Evolutionary conservation across 2,888 invertebrate species (phyloP).

Genomic region (Kryphioiulus occultus): DNA sequence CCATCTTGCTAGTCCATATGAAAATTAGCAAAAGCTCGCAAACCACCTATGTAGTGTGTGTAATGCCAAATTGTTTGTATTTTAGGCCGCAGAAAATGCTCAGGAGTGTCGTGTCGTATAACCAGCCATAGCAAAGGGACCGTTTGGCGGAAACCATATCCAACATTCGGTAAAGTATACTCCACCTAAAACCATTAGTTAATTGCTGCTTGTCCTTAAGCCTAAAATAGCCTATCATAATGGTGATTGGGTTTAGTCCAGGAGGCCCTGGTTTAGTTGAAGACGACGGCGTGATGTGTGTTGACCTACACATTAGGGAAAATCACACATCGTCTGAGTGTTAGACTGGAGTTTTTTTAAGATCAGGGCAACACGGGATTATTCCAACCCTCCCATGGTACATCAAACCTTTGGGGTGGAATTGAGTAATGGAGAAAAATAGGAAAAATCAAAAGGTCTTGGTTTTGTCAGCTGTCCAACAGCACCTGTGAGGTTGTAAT

Average conservation of each 20-base stretch:
- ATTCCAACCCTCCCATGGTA: neutral
- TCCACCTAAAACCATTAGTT: neutral
- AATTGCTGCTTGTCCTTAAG: neutral
- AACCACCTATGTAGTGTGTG: neutral
- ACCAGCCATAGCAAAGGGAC: neutral
- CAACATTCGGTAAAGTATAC: neutral
- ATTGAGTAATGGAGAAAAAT: neutral
- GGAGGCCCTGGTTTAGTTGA: too few relatives aligned
- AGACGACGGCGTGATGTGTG: neutral
- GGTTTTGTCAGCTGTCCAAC: neutral
- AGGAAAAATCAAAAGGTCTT: neutral
- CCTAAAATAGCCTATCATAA: neutral
- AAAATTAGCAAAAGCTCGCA: neutral
- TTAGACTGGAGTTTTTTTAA: neutral
- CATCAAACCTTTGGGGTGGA: neutral
- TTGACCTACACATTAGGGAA: neutral
- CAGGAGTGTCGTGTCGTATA: neutral
- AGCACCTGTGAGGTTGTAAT: neutral
- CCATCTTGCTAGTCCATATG: neutral
- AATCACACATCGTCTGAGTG: neutral
- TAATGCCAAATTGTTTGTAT: neutral
- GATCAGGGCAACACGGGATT: neutral
- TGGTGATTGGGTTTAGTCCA: neutral
- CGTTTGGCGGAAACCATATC: neutral
- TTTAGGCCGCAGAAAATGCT: neutral